These are phyloP conservation scores for Microctenopoma lineatum DNA, from an alignment of 2,797 vertebrate genomes.

Conservation along the genomic window DNA sequence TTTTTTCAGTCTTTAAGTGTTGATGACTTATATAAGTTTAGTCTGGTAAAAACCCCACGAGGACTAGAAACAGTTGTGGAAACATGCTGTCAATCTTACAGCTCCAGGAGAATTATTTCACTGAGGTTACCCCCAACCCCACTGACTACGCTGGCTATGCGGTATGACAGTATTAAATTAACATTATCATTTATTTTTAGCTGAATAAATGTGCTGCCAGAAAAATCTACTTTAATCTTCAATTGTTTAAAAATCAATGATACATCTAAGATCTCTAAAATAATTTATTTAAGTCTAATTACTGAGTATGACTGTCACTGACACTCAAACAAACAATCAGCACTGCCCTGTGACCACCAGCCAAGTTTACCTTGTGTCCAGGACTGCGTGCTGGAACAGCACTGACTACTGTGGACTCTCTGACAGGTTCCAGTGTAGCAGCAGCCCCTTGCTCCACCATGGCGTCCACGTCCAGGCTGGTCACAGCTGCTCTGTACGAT, in stretches of 20 bases:
- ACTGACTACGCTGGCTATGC: conserved; percentile 1
- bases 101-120: conserved; percentile 40
- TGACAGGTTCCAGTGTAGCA: conserved; percentile 72
- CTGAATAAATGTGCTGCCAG: background rate
- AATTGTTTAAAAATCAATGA: background rate
- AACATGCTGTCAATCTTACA: conserved; percentile 25
- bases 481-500: conserved; percentile 92
- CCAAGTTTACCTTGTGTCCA: conserved; percentile 71
- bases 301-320: no score
- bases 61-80: conserved; percentile 14
- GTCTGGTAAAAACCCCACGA: background rate
- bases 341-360: background rate
- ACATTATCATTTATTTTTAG: background rate
- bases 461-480: conserved; percentile 60
- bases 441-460: conserved; percentile 8
- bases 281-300: no score
- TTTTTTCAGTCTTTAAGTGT: background rate
- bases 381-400: conserved; percentile 55
- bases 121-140: background rate
- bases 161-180: background rate
- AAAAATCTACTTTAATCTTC: background rate
- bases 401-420: conserved; percentile 69
- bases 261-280: background rate
- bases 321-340: no score
- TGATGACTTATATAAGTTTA: background rate